Percentiles rank a stretch among this genome's conserved stretches.
Evolutionary conservation across 2,113 vertebrate species (phyloP).

Genomic region (Lophotis ruficrista): DNA sequence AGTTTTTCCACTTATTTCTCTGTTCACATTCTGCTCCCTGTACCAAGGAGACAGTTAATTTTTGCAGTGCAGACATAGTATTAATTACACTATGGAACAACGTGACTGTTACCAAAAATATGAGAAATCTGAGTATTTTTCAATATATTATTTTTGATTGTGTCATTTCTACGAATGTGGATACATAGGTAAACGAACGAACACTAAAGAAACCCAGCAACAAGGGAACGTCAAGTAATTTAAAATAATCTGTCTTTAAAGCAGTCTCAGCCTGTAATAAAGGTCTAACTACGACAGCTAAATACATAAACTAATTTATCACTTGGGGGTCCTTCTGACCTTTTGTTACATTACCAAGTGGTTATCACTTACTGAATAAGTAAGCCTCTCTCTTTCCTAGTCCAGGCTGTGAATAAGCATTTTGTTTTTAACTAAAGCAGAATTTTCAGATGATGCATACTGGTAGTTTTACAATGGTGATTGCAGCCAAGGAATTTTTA

Average conservation of each 20-base stretch:
- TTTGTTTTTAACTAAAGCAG: background rate
- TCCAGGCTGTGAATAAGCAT: background rate
- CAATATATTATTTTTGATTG: background rate
- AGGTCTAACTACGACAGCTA: background rate
- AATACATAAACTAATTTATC: background rate
- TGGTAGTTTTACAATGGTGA: background rate
- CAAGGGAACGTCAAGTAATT: background rate
- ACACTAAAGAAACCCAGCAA: background rate
- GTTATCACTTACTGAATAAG: background rate
- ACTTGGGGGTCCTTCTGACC: background rate
- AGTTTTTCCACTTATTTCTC: background rate
- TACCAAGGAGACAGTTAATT: background rate
- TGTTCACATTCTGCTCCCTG: background rate
- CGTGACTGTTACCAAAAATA: background rate
- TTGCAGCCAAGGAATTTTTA: background rate
- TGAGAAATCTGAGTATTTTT: background rate
- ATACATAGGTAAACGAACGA: background rate
- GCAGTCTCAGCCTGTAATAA: background rate
- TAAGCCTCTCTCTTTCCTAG: background rate
- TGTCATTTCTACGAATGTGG: background rate
- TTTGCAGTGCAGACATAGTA: background rate
- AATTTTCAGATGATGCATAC: background rate
- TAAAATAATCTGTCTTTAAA: background rate
- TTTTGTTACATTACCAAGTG: background rate
- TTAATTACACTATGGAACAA: background rate